Evolutionary conservation across 2,888 invertebrate species (phyloP).

Genomic region (Scaptomyza tumidula): DNA sequence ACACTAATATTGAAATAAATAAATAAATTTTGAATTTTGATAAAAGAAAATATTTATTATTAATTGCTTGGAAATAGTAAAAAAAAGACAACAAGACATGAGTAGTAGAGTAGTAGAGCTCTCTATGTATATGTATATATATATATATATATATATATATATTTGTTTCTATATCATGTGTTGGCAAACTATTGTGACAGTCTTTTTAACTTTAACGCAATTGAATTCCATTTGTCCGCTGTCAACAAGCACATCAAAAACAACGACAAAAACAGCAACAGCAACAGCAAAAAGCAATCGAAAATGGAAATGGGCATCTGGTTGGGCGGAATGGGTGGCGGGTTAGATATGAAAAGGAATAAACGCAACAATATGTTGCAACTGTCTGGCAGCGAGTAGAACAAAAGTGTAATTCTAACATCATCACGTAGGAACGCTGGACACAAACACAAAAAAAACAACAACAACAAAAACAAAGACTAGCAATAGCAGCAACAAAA

Average conservation of each 20-base stretch:
- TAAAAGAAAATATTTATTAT: too few species aligned
- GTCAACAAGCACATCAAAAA: constrained; percentile 52
- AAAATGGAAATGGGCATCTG: constrained; percentile 51
- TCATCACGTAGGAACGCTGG: constrained; percentile 56
- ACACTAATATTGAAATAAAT: too few species aligned
- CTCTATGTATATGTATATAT: too few species aligned
- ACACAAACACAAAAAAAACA: constrained; percentile 20
- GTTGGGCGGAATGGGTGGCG: not conserved
- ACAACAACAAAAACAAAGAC: constrained; percentile 2
- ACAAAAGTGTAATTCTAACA: constrained; percentile 69
- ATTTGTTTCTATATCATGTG: not conserved
- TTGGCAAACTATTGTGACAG: not conserved
- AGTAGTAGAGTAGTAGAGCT: too few species aligned
- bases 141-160: not conserved
- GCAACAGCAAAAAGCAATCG: constrained; percentile 40
- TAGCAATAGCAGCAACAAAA: constrained; percentile 10
- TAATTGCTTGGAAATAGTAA: too few species aligned
- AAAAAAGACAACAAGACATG: too few species aligned
- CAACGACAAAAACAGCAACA: constrained; percentile 13
- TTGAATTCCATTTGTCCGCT: constrained; percentile 54
- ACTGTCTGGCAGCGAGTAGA: constrained; percentile 58
- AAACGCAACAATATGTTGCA: constrained; percentile 71
- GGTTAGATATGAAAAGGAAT: constrained; percentile 26
- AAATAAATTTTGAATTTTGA: too few species aligned
- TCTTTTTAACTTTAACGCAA: constrained; percentile 30